phyloP scores from a whole-genome alignment of 2,888 invertebrate species.

The Aelia acuminata region DNA sequence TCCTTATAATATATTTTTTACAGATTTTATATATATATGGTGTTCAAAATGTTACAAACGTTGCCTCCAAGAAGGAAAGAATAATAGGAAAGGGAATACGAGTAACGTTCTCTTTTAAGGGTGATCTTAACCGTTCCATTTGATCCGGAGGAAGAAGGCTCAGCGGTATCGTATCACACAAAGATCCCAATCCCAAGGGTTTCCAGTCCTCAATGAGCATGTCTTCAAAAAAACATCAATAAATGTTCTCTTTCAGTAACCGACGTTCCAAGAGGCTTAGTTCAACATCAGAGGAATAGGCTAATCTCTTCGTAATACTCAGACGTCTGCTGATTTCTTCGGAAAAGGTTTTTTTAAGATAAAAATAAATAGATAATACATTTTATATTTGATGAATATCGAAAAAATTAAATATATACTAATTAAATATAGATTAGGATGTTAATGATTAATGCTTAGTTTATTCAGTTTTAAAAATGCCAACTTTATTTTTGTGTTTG shows the following conservation, averaged over 20 bases:
- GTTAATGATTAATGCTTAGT: too few relatives aligned
- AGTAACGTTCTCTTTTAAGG: background rate
- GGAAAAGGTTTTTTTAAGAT: too few relatives aligned
- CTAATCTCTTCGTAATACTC: background rate
- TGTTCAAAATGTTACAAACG: background rate
- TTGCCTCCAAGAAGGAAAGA: background rate
- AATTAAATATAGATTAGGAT: too few relatives aligned
- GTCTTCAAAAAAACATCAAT: conserved; percentile 15
- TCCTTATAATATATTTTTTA: too few relatives aligned
- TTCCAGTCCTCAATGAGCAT: background rate
- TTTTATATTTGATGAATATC: too few relatives aligned
- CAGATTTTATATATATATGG: background rate
- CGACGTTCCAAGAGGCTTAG: background rate
- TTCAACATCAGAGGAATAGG: background rate
- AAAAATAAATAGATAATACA: too few relatives aligned
- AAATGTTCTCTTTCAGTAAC: background rate
- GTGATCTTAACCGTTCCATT: background rate
- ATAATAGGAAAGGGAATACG: background rate
- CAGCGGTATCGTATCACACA: conserved; percentile 14
- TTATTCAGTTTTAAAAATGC: too few relatives aligned
- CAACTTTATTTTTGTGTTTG: too few relatives aligned
- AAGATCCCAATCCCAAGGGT: background rate
- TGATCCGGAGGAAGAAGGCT: background rate
- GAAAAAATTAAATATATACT: too few relatives aligned
- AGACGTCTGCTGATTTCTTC: too few relatives aligned